These are phyloP conservation scores for Tethya wilhelma DNA, from an alignment of 37 sponge, comb jelly and placozoan species.

Conservation along the genomic window DNA sequence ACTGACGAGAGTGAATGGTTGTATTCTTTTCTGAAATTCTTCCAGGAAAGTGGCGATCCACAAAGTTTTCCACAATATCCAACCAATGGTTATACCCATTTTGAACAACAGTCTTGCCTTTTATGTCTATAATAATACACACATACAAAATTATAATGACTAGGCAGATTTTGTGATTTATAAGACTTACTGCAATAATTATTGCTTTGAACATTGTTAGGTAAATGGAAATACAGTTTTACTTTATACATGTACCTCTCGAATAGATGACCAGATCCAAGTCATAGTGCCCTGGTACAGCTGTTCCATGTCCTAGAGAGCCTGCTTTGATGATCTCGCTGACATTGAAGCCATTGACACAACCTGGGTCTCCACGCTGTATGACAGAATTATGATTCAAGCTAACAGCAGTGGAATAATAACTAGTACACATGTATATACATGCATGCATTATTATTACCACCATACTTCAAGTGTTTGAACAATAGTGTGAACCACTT, in stretches of 20 bases:
- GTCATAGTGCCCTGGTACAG: slow-evolving; percentile 53
- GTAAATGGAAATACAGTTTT: too few species aligned
- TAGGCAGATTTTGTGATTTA: too few species aligned
- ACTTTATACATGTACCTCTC: too few species aligned
- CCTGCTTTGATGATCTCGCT: slow-evolving; percentile 45
- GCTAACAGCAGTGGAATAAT: too few species aligned
- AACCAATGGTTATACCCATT: slow-evolving; percentile 14
- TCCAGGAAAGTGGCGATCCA: not conserved
- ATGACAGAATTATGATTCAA: too few species aligned
- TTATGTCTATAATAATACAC: too few species aligned
- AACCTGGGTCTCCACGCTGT: too few species aligned
- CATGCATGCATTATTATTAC: too few species aligned
- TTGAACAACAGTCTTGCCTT: not conserved
- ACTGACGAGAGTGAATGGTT: slow-evolving; percentile 5
- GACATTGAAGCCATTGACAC: not conserved
- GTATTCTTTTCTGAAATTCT: not conserved
- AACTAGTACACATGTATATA: too few species aligned
- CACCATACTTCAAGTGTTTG: slow-evolving; percentile 10
- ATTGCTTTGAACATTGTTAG: too few species aligned
- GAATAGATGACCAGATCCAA: slow-evolving; percentile 51
- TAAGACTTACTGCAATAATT: too few species aligned
- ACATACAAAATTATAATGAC: too few species aligned
- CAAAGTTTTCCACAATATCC: not conserved
- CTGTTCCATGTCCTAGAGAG: slow-evolving; percentile 58
- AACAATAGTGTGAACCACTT: slow-evolving; percentile 15